Evolutionary conservation across 1,140 invertebrate species (phyloP).

Genomic region (Anadara kagoshimensis): DNA sequence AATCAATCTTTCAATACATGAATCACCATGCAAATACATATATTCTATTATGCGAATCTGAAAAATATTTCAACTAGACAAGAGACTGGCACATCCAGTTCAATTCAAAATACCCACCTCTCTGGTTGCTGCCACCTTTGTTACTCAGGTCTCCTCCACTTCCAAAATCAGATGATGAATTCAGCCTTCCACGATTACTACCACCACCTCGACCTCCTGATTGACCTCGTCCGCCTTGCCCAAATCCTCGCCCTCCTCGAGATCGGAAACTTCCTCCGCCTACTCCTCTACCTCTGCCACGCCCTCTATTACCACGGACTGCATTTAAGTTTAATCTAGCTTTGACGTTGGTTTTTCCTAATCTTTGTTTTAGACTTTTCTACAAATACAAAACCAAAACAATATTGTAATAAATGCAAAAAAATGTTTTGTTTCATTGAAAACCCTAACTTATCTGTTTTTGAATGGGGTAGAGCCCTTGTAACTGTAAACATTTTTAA

Average conservation of each 20-base stretch:
- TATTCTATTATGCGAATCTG: no score
- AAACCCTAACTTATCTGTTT: no score
- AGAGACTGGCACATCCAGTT: no score
- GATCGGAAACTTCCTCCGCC: constrained; percentile 36
- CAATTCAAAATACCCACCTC: constrained; percentile 28
- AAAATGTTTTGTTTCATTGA: no score
- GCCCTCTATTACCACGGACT: constrained; percentile 43
- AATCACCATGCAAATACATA: no score
- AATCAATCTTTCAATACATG: no score
- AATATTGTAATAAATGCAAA: no score
- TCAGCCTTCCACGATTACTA: constrained; percentile 7
- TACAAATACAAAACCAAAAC: neutral
- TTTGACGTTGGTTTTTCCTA: constrained; percentile 65
- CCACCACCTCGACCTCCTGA: constrained; percentile 17
- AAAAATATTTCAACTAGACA: no score
- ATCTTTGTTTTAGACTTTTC: constrained; percentile 66
- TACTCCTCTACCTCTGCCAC: no score
- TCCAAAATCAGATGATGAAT: constrained; percentile 4
- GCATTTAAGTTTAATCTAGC: constrained; percentile 62
- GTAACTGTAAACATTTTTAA: no score
- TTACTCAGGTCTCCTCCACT: constrained; percentile 10
- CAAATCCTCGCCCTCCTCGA: constrained; percentile 30
- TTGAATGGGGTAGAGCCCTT: neutral
- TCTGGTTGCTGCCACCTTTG: constrained; percentile 17
- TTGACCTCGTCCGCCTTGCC: constrained; percentile 25